Base-by-base conservation (phyloP, 2,113 vertebrate genomes). In the Mormyrus lacerda region DNA sequence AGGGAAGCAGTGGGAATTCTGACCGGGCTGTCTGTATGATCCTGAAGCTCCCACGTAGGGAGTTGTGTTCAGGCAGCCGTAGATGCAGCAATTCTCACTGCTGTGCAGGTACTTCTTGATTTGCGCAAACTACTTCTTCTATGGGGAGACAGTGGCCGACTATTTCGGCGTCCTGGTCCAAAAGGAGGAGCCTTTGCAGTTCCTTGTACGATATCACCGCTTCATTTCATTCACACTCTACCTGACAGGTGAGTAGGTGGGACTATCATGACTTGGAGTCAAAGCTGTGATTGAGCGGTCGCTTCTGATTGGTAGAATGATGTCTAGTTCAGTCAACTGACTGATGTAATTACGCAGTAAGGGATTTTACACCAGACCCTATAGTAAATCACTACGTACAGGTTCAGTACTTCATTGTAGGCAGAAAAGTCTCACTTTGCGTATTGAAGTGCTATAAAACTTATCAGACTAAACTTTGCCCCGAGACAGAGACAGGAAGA, bases 41-140 rank as follows among this genome's bases (percentile, higher is more conserved):
- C 15, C 15, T 2, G 82, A 48, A 85, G 42, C n/a, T 55, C 31
- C 85, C 39, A 10, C 69, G 9, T 24, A 7, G 8, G 7, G 6
- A 47, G 44, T 21, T 24, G 10, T 53, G 13, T 53, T 35, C 31
- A 31, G n/a, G 15, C 7, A 39, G 39, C 13, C 4, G 19, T 35
- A 21, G 35, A 19, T 35, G 53, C 53, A 55, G 11, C 15, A 4
- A 21, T 27, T 55, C 35, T 83, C 17, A 11, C 9, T 89, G 21
- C 39, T 31, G 13, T 27, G 3, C 76, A 99, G 98, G 98, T 99
- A 99, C 92, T 99, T 99, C 91, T 94, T 99, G 88, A 95, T 99
- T 21, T 99, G 98, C 89, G 98, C 98, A 88, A 99, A 99, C 95
- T 99, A 99, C 94, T 99, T 99, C 95, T 99, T 99, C 94, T 99